A percentile compares a stretch with the other conserved stretches of the same genome.
Conservation (phyloP, 2,888 invertebrate genomes). For the Zygaena filipendulae region DNA sequence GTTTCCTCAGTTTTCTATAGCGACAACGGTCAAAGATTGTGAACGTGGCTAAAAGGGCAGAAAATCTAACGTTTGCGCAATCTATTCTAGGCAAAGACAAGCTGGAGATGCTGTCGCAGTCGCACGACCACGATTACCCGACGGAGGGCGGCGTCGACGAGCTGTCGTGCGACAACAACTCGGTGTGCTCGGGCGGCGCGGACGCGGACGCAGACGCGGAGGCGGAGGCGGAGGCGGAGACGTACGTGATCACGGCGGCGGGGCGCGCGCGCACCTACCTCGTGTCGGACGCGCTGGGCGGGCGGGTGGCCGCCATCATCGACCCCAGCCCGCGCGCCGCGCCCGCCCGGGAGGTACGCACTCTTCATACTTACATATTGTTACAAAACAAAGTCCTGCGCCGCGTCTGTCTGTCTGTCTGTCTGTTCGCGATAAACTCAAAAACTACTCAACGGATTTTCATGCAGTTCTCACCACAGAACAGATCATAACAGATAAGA, state of each 20-base stretch:
- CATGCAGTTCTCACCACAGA: too few relatives aligned
- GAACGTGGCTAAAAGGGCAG: too few relatives aligned
- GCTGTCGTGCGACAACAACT: slow-evolving; percentile 24
- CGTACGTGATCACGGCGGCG: slow-evolving; percentile 52
- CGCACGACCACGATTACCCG: slow-evolving; percentile 22
- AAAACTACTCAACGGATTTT: too few relatives aligned
- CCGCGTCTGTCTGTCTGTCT: too few relatives aligned
- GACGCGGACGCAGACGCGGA: slow-evolving; percentile 21
- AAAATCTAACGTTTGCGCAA: too few relatives aligned
- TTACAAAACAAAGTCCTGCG: too few relatives aligned
- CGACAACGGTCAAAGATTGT: too few relatives aligned
- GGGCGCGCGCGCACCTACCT: slow-evolving; percentile 39
- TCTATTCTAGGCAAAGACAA: slow-evolving; percentile 35
- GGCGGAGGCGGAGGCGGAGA: slow-evolving; percentile 27
- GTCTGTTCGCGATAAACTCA: too few relatives aligned
- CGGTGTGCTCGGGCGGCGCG: slow-evolving; percentile 26
- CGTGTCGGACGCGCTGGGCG: slow-evolving; percentile 39
- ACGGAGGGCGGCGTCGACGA: slow-evolving; percentile 23
- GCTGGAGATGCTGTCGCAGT: slow-evolving; percentile 27
- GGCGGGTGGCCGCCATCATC: slow-evolving; percentile 31
- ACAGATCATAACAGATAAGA: too few relatives aligned
- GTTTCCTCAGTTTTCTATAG: too few relatives aligned
- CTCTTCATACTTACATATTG: too few relatives aligned
- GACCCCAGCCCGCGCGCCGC: slow-evolving; percentile 23
- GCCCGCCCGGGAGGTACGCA: slow-evolving; percentile 5